Percentiles rank a stretch among this genome's conserved stretches.
phyloP scores from a whole-genome alignment of 2,888 invertebrate species.

The Mythimna impura region DNA sequence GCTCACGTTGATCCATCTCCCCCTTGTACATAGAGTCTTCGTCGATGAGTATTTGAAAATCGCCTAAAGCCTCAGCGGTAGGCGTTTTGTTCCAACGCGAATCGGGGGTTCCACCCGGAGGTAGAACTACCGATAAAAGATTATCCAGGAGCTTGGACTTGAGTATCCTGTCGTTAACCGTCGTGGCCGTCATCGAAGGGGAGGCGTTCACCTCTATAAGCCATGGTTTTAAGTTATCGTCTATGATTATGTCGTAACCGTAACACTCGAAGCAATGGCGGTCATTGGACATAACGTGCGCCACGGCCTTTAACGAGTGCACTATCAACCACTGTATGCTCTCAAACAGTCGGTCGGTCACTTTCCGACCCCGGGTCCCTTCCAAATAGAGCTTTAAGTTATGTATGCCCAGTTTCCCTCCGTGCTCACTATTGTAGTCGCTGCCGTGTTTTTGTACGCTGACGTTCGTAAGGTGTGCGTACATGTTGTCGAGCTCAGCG shows the following conservation, averaged over 20 bases:
- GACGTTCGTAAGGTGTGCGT: constrained; percentile 98
- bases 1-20: constrained; percentile 74
- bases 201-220: constrained; percentile 98
- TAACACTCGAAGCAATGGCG: constrained; percentile 97
- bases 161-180: constrained; percentile 97
- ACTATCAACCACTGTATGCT: constrained; percentile 97
- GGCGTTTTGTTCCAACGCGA: constrained; percentile 96
- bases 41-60: constrained; percentile 93
- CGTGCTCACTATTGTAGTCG: constrained; percentile 96
- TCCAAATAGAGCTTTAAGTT: constrained; percentile 97
- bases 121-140: constrained; percentile 96
- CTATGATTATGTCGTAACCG: constrained; percentile 98
- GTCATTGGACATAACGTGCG: constrained; percentile 97
- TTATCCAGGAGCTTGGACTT: constrained; percentile 98
- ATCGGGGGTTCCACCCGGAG: constrained; percentile 96
- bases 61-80: constrained; percentile 92
- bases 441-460: constrained; percentile 98
- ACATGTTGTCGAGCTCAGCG: constrained; percentile 97
- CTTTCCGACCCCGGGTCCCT: constrained; percentile 96
- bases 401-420: constrained; percentile 98
- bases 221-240: constrained; percentile 98
- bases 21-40: constrained; percentile 93
- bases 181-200: constrained; percentile 97
- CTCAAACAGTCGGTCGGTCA: constrained; percentile 96
- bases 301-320: constrained; percentile 97